These are phyloP conservation scores for Acleris cristana DNA, from an alignment of 2,888 invertebrate genomes.

Conservation along the genomic window DNA sequence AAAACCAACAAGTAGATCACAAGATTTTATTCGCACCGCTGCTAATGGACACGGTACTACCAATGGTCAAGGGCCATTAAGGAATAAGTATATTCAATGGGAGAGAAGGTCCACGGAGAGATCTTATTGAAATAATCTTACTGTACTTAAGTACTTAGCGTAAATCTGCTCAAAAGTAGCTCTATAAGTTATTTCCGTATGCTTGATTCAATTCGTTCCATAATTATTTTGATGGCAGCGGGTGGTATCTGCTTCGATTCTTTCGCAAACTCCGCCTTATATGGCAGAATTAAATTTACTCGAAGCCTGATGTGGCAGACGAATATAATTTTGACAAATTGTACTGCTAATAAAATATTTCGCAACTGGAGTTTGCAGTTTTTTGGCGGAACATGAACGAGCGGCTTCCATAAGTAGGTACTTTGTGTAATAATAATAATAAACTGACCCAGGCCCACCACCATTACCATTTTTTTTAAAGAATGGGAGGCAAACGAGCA, in stretches of 20 bases:
- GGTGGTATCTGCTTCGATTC: conserved; percentile 17
- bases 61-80: no score
- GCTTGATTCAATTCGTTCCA: conserved; percentile 22
- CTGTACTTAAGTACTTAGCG: no score
- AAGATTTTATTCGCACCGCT: no score
- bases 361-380: not conserved
- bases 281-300: conserved; percentile 29
- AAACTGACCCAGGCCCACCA: no score
- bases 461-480: no score
- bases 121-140: no score
- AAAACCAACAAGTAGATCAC: no score
- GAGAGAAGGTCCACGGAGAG: no score
- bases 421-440: not conserved
- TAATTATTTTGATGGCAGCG: conserved; percentile 18
- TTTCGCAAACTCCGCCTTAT: conserved; percentile 11
- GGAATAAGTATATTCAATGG: no score
- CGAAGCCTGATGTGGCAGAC: conserved; percentile 5
- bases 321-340: conserved; percentile 29
- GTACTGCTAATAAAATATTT: not conserved
- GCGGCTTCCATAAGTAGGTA: not conserved
- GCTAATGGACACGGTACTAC: no score
- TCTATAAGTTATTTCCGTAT: not conserved
- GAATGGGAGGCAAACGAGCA: no score
- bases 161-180: not conserved
- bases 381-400: not conserved